Conservation (phyloP, 2,888 invertebrate genomes). For the Agrotis exclamationis region DNA sequence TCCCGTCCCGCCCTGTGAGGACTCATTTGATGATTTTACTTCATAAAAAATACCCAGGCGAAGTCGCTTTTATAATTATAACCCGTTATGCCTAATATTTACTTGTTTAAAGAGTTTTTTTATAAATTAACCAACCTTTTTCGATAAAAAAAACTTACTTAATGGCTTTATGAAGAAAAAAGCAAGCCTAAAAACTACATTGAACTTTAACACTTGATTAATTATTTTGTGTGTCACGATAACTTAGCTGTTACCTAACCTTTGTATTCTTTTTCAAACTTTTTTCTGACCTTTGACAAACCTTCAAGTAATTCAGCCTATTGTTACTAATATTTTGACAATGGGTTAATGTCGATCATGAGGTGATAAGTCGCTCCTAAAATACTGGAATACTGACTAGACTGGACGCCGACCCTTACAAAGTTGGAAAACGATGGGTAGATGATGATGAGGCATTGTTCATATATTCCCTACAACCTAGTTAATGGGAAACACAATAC, state of each 20-base stretch:
- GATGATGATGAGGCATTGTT: too few species aligned
- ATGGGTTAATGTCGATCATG: too few species aligned
- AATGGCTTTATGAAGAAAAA: slow-evolving; percentile 7
- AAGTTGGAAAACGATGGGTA: too few species aligned
- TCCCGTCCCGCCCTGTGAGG: too few species aligned
- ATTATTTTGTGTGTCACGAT: not conserved
- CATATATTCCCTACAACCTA: too few species aligned
- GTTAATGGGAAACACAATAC: too few species aligned
- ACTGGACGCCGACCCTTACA: too few species aligned
- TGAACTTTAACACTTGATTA: not conserved
- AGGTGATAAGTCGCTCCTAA: too few species aligned
- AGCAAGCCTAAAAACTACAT: not conserved
- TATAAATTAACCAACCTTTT: slow-evolving; percentile 8
- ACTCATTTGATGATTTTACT: too few species aligned
- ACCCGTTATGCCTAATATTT: not conserved
- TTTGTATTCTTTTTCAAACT: not conserved
- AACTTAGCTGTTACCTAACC: not conserved
- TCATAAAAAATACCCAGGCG: too few species aligned
- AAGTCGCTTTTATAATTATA: too few species aligned
- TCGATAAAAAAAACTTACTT: not conserved
- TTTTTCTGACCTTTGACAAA: not conserved
- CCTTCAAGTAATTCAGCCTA: not conserved
- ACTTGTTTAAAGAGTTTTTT: slow-evolving; percentile 1
- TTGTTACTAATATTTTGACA: not conserved
- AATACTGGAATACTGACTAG: too few species aligned